These are phyloP conservation scores for Troides helena DNA, from an alignment of 2,888 invertebrate species.

Conservation along the genomic window DNA sequence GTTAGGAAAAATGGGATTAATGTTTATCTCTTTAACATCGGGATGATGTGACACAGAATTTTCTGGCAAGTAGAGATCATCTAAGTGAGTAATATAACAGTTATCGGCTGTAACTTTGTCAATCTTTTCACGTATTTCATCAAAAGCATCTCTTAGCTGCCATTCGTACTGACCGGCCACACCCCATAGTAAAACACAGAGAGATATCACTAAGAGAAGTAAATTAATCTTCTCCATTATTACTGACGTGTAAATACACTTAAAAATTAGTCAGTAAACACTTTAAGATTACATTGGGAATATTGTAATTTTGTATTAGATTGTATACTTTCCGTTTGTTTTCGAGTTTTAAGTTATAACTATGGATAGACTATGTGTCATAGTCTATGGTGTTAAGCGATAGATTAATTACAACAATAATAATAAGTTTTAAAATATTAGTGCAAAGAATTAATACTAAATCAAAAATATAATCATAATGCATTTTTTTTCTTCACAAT, in stretches of 20 bases:
- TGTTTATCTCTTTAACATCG: constrained; percentile 95
- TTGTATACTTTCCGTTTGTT: constrained; percentile 23
- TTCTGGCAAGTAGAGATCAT: constrained; percentile 90
- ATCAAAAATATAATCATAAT: too few relatives aligned
- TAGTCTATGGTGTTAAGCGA: background rate
- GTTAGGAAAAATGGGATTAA: constrained; percentile 96
- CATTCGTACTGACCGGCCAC: constrained; percentile 94
- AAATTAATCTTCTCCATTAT: constrained; percentile 64
- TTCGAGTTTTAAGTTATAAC: constrained; percentile 22
- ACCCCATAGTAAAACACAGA: constrained; percentile 78
- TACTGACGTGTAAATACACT: constrained; percentile 33
- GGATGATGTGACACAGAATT: constrained; percentile 95
- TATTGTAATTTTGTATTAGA: constrained; percentile 5
- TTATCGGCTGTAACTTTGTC: constrained; percentile 92
- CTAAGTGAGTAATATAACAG: constrained; percentile 92
- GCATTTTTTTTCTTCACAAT: too few relatives aligned
- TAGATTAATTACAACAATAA: too few relatives aligned
- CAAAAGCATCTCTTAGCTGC: constrained; percentile 94
- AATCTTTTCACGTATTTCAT: constrained; percentile 91
- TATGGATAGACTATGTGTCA: background rate
- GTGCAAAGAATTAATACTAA: too few relatives aligned
- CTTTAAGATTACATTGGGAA: constrained; percentile 20
- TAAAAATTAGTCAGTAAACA: constrained; percentile 17
- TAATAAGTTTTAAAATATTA: too few relatives aligned
- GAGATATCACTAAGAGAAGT: constrained; percentile 57